phyloP scores from a whole-genome alignment of 2,113 vertebrate genomes.

The Hydropotes inermis region DNA sequence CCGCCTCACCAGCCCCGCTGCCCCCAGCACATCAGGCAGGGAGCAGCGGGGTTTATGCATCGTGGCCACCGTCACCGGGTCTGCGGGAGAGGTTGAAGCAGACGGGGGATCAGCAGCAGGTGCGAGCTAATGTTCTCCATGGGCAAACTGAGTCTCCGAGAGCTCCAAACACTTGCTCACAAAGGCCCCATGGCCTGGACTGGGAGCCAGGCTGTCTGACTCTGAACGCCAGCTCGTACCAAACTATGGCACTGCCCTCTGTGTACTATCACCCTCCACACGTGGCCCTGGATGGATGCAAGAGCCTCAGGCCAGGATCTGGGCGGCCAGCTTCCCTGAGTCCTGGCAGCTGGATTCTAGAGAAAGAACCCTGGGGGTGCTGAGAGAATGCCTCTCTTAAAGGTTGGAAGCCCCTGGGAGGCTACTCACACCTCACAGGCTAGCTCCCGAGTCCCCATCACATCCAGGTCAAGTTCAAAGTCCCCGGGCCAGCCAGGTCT shows the following conservation, averaged over 20 bases:
- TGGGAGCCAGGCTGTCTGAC: not conserved
- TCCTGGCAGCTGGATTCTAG: not conserved
- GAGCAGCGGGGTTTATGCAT: constrained; percentile 90
- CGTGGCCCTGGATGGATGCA: too few species aligned
- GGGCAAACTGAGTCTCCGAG: not conserved
- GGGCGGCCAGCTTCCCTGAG: not conserved
- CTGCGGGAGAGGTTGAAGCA: constrained; percentile 64
- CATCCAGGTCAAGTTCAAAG: not conserved
- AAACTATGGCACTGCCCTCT: not conserved
- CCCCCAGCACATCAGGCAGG: constrained; percentile 87
- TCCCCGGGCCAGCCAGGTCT: too few species aligned
- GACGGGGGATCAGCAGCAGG: fast-evolving
- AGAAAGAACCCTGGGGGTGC: not conserved
- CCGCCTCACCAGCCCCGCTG: constrained; percentile 80
- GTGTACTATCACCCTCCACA: not conserved
- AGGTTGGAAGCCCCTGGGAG: not conserved
- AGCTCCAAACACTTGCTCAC: not conserved
- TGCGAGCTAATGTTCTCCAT: not conserved
- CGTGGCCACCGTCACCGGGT: constrained; percentile 80
- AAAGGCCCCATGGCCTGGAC: not conserved
- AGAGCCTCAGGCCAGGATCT: not conserved
- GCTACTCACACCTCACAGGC: too few species aligned
- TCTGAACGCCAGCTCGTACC: not conserved
- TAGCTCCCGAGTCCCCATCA: not conserved
- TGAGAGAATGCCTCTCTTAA: not conserved